Evolutionary conservation across 2,797 vertebrate genomes (phyloP).

Genomic region (Lacerta viridis): DNA sequence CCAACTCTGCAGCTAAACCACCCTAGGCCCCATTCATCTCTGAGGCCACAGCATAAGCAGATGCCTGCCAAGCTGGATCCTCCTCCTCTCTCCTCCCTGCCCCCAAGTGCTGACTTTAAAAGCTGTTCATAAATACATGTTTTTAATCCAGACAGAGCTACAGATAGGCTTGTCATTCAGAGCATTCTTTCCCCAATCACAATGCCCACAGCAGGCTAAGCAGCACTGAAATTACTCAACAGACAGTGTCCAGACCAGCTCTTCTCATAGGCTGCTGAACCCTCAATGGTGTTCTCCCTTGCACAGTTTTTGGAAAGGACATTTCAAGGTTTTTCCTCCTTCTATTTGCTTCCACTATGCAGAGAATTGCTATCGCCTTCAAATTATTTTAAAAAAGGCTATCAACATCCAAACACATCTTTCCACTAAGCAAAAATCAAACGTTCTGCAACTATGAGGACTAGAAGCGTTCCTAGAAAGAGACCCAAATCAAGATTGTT

Average conservation of each 20-base stretch:
- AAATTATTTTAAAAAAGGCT: neutral
- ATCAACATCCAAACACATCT: neutral
- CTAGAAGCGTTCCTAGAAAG: neutral
- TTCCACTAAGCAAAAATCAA: neutral
- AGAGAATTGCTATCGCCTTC: neutral
- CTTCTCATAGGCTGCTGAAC: conserved; percentile 75
- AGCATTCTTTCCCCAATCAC: conserved; percentile 74
- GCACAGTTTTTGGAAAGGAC: conserved; percentile 67
- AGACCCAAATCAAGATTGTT: neutral
- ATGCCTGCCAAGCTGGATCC: conserved; percentile 55
- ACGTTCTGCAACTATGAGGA: neutral
- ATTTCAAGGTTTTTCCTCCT: conserved; percentile 64
- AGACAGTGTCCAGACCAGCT: conserved; percentile 70
- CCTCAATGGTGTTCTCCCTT: conserved; percentile 58
- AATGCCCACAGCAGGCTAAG: conserved; percentile 69
- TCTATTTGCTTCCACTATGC: neutral
- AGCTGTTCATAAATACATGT: conserved; percentile 62
- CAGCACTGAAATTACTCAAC: conserved; percentile 74
- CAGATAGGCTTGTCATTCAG: conserved; percentile 74
- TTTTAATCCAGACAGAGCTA: conserved; percentile 75
- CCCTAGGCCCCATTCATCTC: conserved; percentile 53
- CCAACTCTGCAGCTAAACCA: conserved; percentile 45
- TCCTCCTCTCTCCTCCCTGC: neutral
- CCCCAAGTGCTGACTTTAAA: conserved; percentile 70
- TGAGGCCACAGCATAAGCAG: neutral